These are phyloP conservation scores for Cantharis flavilabris DNA, from an alignment of 2,888 invertebrate genomes.

Conservation along the genomic window DNA sequence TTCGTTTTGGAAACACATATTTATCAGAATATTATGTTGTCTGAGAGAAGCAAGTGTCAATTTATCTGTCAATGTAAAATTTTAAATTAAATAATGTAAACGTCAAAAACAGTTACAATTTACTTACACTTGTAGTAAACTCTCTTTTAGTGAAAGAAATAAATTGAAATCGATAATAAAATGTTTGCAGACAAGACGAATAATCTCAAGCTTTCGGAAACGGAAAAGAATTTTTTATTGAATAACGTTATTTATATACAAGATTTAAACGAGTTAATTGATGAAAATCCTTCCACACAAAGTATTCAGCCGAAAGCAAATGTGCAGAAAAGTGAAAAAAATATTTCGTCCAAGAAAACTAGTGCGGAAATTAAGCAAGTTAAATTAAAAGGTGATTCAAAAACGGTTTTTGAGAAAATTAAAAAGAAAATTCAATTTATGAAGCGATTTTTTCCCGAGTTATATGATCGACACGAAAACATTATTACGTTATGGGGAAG, in stretches of 20 bases:
- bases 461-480: conserved; percentile 24
- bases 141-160: neutral
- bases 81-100: neutral
- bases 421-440: conserved; percentile 23
- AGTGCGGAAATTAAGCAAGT: neutral
- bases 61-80: neutral
- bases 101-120: neutral
- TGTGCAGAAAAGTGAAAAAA: neutral
- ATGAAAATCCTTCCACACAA: neutral
- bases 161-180: neutral
- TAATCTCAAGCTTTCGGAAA: neutral
- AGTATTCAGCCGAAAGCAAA: neutral
- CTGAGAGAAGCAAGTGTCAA: neutral
- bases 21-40: neutral
- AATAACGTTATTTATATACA: neutral
- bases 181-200: neutral
- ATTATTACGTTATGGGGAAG: conserved; percentile 26
- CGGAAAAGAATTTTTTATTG: neutral
- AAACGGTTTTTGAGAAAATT: conserved; percentile 18
- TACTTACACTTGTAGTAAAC: neutral
- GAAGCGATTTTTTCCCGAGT: conserved; percentile 25
- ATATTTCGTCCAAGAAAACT: neutral
- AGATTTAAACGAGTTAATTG: neutral
- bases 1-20: neutral
- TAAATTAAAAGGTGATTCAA: neutral